These are phyloP conservation scores for Parazoanthus swiftii DNA, from an alignment of 92 coral and sea anemone species.

Conservation along the genomic window DNA sequence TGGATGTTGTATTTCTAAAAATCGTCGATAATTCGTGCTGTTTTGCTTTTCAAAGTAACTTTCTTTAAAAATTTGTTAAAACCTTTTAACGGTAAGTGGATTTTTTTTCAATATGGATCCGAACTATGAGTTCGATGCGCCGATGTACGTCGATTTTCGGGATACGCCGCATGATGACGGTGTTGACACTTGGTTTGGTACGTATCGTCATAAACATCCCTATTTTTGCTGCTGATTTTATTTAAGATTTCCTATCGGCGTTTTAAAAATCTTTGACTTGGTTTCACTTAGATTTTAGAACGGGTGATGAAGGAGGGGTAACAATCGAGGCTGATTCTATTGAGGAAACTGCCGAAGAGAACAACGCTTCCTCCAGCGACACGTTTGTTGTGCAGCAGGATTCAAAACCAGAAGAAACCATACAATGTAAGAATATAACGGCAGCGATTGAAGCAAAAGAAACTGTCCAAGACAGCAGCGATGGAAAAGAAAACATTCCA, in stretches of 20 bases:
- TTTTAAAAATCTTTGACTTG: neutral
- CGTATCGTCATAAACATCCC: conserved; percentile 20
- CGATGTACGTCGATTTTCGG: conserved; percentile 83
- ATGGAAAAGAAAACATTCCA: conserved; percentile 19
- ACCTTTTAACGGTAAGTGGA: neutral
- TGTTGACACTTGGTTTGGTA: conserved; percentile 95
- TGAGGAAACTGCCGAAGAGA: conserved; percentile 50
- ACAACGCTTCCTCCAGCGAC: neutral
- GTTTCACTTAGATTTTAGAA: conserved; percentile 57
- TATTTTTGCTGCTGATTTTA: neutral
- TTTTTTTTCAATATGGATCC: conserved; percentile 58
- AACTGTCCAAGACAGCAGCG: neutral
- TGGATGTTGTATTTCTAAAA: conserved; percentile 4
- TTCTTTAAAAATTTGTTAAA: neutral
- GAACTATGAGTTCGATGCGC: conserved; percentile 93
- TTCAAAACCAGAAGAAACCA: conserved; percentile 12
- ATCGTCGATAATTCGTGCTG: neutral
- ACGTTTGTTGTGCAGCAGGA: neutral
- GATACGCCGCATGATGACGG: conserved; percentile 46
- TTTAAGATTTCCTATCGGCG: neutral
- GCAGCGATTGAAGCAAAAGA: neutral
- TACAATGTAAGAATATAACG: neutral
- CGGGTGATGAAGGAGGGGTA: conserved; percentile 81
- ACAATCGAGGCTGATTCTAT: conserved; percentile 46
- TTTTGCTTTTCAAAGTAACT: neutral